Evolutionary conservation across 2,888 invertebrate genomes (phyloP), one percentile per base, ranked within the genome.

Genomic region (Spisula solida): DNA sequence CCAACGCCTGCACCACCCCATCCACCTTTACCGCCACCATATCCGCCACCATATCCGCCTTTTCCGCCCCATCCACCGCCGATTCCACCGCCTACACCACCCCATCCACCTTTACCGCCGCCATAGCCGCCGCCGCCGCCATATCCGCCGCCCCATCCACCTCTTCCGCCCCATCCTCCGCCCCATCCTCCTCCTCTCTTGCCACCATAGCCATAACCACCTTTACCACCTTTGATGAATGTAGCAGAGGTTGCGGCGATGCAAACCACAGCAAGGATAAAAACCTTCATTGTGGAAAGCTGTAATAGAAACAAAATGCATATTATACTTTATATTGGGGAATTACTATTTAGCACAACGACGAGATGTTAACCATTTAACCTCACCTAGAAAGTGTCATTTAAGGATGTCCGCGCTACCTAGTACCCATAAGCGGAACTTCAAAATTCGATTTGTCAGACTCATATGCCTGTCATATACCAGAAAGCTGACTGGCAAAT

Each of bases 171-270:
- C 41, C 41, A 41, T 16, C 55, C 10, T 5, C 85, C 56, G 34
- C 75, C 29, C 20, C 79, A 29, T 10, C 79, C 56, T 20, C 85
- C 60, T 12, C 18, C 31, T 1, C 31, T 16, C 25, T 51, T 18
- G 2, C 29, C 16, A 8, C 48, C 14, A 31, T 81, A 31, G 20
- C 34, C 12, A 14, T 18, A 20, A 12, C 55, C 41, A 34, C 55
- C 34, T 2, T 48, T 47, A 0, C 81, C 81, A 55, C 80, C 41
- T 18, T 66, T 55, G 34, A 18, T 20, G 31, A 31, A 83, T 12
- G 70, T 25, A 29, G 87, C 87, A 16, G 60, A 66, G 80, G 87
- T 78, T 29, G 56, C 83, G 60, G 80, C 87, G 20, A 87, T 0
- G 80, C 60, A 47, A 20, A 80, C 48, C 29, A 66, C 87, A 6